These are phyloP conservation scores for Epicampocera succincta DNA, from an alignment of 2,888 invertebrate species.

Conservation along the genomic window DNA sequence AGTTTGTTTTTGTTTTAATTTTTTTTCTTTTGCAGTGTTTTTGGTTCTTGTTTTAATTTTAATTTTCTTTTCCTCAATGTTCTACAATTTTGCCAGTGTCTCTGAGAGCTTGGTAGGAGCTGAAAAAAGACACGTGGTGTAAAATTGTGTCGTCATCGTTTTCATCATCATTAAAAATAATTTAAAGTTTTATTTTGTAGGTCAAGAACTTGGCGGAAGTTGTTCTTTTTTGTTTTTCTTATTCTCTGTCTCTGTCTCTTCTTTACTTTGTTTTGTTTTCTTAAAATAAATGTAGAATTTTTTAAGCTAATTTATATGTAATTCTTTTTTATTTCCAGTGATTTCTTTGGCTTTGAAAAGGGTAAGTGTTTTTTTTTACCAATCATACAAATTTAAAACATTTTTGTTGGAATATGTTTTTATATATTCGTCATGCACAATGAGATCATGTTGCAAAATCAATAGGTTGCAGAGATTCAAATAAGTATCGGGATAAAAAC, in stretches of 20 bases:
- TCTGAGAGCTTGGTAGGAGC: constrained; percentile 34
- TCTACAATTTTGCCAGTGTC: constrained; percentile 57
- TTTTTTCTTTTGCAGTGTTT: constrained; percentile 72
- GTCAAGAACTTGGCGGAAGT: constrained; percentile 76
- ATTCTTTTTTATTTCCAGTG: constrained; percentile 23
- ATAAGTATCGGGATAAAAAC: too few relatives aligned
- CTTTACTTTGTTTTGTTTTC: constrained; percentile 8
- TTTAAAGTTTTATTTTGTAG: constrained; percentile 72
- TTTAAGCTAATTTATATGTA: constrained; percentile 41
- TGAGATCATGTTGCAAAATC: too few relatives aligned
- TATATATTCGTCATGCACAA: too few relatives aligned
- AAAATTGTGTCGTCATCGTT: constrained; percentile 73
- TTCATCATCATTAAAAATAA: constrained; percentile 63
- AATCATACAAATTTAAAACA: too few relatives aligned
- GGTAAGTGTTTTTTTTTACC: not conserved
- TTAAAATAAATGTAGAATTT: not conserved
- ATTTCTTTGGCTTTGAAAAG: not conserved
- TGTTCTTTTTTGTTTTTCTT: constrained; percentile 13
- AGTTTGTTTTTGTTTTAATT: constrained; percentile 54
- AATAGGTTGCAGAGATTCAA: too few relatives aligned
- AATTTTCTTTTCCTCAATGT: constrained; percentile 78
- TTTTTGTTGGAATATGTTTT: too few relatives aligned
- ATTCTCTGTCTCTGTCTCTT: constrained; percentile 2
- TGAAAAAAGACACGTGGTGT: constrained; percentile 23
- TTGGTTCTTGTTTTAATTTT: constrained; percentile 79